Base-by-base conservation (phyloP, 2,113 vertebrate genomes). In the Pao palembangensis region DNA sequence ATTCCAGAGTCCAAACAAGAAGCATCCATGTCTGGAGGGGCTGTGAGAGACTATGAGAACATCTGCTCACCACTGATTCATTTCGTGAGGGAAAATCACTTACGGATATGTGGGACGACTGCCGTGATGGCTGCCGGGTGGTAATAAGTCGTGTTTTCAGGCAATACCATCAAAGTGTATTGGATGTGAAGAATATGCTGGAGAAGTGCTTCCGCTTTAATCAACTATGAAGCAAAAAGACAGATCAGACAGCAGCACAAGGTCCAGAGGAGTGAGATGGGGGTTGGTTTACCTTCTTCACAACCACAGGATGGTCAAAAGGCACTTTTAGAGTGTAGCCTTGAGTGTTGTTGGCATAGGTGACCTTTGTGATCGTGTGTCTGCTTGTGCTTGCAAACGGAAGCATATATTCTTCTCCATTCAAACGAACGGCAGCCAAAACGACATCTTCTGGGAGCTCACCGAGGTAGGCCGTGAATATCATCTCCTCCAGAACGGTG, bases 291-390 rank as follows among this genome's bases (percentile, higher is more conserved):
- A 83, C 85, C 84, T 79, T 3, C 20, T 69, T 51, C 8, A 8
- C 6, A 14, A 88, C 67, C 5, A 59, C 16, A 0, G 76, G 20
- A 23, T 85, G 58, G 2, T 79, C 52, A 48, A 89, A 87, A 0
- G 78, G 72, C 23, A 91, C 81, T 50, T 25, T 71, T 44, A 90
- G 31, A 13, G 69, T 80, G 71, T 80, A 89, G 5, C 69, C 65
- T 25, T 64, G 71, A 0, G 75, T 85, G 51, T 41, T 13, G 59
- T 84, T 79, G 8, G 58, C 18, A 3, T 84, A 19, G 34, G 28
- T 5, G 2, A 75, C 56, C 15, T 59, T 16, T 4, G 31, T 58
- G 5, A 89, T 16, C 0, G n/a, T 13, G 25, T 17, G 16, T 1
- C 20, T 21, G 60, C 61, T 83, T 0, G 20, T 0, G 14, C 76